These are phyloP conservation scores for Brachypodius melanocephalos DNA, from an alignment of 2,113 vertebrate species.

Conservation along the genomic window DNA sequence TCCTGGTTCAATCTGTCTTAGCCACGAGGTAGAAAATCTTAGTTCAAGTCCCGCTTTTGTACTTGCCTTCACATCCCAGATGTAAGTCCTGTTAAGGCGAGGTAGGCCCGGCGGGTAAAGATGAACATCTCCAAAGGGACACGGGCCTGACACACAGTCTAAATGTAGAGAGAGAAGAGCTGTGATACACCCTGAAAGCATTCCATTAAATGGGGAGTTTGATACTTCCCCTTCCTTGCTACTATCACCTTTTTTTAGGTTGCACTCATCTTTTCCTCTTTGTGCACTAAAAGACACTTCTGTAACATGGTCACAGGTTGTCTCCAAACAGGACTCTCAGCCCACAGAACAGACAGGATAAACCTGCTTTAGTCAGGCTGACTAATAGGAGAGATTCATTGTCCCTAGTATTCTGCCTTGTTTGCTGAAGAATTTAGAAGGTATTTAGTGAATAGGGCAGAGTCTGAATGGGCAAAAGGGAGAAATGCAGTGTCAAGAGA, in stretches of 20 bases:
- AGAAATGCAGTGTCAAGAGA: neutral
- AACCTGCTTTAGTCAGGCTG: conserved; percentile 8
- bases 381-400: neutral
- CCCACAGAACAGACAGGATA: neutral
- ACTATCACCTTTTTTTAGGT: neutral
- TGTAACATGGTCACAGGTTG: neutral
- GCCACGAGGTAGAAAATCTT: conserved; percentile 75
- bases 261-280: neutral
- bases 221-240: neutral
- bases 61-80: conserved; percentile 80
- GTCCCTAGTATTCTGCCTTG: neutral
- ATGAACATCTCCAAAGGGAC: conserved; percentile 74
- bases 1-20: conserved; percentile 78
- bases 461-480: neutral
- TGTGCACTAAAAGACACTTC: neutral
- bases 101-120: conserved; percentile 70
- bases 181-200: neutral
- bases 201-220: neutral
- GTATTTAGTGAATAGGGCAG: neutral
- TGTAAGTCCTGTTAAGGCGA: conserved; percentile 82
- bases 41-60: conserved; percentile 76
- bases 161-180: conserved; percentile 2
- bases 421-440: conserved; percentile 38
- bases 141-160: conserved; percentile 80
- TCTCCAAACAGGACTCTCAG: neutral